These are phyloP conservation scores for Papilio dardanus DNA, from an alignment of 1,140 invertebrate species.

Conservation along the genomic window DNA sequence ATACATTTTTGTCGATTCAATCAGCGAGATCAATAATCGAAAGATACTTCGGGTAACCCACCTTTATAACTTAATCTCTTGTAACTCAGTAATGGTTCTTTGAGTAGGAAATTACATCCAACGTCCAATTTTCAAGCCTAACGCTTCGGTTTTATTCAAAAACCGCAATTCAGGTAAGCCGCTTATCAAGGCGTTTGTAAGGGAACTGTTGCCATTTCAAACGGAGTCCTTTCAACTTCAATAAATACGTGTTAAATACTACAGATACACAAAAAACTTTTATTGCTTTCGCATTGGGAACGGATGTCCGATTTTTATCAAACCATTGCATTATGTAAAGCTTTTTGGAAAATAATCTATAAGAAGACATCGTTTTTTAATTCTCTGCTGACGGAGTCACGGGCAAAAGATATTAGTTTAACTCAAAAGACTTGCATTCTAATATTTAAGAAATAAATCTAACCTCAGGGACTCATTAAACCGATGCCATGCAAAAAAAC, in stretches of 20 bases:
- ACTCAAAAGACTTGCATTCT: no score
- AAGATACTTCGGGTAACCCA: no score
- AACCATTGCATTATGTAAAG: no score
- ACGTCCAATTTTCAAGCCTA: background rate
- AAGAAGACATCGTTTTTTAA: no score
- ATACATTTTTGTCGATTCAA: no score
- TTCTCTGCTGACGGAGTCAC: no score
- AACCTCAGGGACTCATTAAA: no score
- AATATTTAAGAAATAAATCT: no score
- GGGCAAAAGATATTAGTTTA: no score
- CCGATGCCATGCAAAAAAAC: no score
- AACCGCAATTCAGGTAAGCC: slow-evolving; percentile 1
- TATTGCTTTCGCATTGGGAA: background rate
- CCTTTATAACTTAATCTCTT: background rate
- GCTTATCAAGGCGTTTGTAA: background rate
- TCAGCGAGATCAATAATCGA: no score
- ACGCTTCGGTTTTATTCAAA: background rate
- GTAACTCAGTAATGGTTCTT: background rate
- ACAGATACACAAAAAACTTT: slow-evolving; percentile 1
- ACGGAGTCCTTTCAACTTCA: background rate
- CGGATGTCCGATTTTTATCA: background rate
- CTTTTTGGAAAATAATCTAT: no score
- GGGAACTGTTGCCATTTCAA: background rate
- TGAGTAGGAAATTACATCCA: background rate
- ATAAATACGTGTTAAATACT: background rate